Evolutionary conservation across 2,797 vertebrate genomes (phyloP).

Genomic region (Tenualosa ilisha): DNA sequence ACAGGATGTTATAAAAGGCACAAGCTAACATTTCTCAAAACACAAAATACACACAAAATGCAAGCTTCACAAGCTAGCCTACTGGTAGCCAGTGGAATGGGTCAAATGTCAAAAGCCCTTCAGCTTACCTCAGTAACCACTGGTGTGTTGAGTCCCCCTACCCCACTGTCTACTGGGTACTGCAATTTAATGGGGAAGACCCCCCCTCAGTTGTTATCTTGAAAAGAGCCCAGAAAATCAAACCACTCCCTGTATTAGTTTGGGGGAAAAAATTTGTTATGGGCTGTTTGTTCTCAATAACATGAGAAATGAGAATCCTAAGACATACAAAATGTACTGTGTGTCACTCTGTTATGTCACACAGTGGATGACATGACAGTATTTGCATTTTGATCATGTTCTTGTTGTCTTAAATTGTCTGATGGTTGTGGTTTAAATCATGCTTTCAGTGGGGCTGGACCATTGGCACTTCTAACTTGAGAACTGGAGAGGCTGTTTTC

Average conservation of each 20-base stretch:
- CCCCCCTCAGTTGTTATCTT: neutral
- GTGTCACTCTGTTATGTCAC: neutral
- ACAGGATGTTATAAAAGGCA: neutral
- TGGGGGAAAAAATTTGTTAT: neutral
- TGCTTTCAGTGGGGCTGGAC: neutral
- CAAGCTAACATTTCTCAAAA: neutral
- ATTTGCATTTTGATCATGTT: neutral
- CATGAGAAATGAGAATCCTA: neutral
- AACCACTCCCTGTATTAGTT: neutral
- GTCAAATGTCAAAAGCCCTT: slow-evolving; percentile 11
- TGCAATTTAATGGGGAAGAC: neutral
- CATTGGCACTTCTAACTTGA: neutral
- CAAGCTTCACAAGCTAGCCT: neutral
- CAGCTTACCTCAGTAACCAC: neutral
- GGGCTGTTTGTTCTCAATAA: neutral
- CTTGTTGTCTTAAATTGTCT: neutral
- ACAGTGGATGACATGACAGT: neutral
- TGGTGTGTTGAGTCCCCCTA: neutral
- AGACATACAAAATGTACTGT: neutral
- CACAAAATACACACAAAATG: neutral
- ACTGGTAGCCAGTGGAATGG: neutral
- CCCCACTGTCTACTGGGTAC: neutral
- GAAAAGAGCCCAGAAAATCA: neutral
- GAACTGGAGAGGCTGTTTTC: neutral
- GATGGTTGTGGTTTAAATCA: neutral